Percentiles rank a stretch among this genome's conserved stretches.
Evolutionary conservation across 2,888 invertebrate genomes (phyloP).

Genomic region (Trichopria drosophilae): DNA sequence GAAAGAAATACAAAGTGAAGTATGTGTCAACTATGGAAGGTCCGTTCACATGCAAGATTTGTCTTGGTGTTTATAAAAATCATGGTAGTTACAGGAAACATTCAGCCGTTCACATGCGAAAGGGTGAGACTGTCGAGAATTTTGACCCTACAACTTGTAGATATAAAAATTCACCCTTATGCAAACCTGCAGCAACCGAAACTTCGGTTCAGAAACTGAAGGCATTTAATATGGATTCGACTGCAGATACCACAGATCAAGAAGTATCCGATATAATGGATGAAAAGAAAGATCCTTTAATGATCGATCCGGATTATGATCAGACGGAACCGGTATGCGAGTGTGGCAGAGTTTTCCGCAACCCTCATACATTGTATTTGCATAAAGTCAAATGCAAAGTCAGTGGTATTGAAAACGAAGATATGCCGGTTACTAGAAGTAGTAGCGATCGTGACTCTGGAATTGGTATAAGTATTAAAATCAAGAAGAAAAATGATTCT

Average conservation of each 20-base stretch:
- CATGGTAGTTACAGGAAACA: constrained; percentile 29
- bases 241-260: constrained; percentile 2
- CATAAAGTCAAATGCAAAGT: constrained; percentile 45
- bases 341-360: constrained; percentile 48
- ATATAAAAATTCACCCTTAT: constrained; percentile 38
- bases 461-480: constrained; percentile 52
- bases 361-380: constrained; percentile 42
- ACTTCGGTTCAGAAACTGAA: not conserved
- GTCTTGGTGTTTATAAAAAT: constrained; percentile 36
- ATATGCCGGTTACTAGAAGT: constrained; percentile 29
- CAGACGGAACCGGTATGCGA: constrained; percentile 33
- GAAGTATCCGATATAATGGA: constrained; percentile 10
- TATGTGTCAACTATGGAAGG: constrained; percentile 7
- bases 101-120: constrained; percentile 26
- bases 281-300: constrained; percentile 8
- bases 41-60: constrained; percentile 37
- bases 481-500: constrained; percentile 53
- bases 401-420: constrained; percentile 8
- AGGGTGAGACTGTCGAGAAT: constrained; percentile 43
- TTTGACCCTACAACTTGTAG: constrained; percentile 33
- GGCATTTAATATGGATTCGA: not conserved
- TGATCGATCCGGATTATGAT: constrained; percentile 4
- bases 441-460: constrained; percentile 48
- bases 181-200: not conserved
- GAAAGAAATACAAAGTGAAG: constrained; percentile 8